phyloP scores from a whole-genome alignment of 2,797 vertebrate genomes.

The Petrocephalus schoutedeni region DNA sequence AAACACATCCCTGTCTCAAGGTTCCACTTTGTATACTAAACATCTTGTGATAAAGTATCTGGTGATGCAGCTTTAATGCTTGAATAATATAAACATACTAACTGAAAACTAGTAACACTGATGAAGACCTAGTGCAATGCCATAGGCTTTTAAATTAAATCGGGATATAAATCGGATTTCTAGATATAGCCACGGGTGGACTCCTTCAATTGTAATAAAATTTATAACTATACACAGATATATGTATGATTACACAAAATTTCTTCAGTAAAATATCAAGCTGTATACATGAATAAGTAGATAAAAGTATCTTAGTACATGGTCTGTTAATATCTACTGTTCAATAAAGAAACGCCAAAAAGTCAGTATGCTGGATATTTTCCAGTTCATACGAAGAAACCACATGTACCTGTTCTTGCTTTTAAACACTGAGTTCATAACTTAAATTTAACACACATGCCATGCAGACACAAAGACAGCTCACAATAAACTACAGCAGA shows the following conservation, averaged over 20 bases:
- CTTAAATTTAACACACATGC: slow-evolving; percentile 7
- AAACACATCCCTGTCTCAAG: neutral
- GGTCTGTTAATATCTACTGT: neutral
- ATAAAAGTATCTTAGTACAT: neutral
- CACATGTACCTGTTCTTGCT: neutral
- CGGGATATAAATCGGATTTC: neutral
- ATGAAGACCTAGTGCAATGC: neutral
- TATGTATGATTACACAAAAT: neutral
- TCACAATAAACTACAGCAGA: neutral
- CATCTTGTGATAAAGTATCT: neutral
- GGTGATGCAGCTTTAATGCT: neutral
- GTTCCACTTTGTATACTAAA: neutral
- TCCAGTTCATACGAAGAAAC: slow-evolving; percentile 3
- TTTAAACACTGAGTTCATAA: neutral
- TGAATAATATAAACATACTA: neutral
- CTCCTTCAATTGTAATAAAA: neutral
- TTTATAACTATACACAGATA: neutral
- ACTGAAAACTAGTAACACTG: neutral
- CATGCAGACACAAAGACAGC: neutral
- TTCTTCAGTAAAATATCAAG: neutral
- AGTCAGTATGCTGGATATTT: neutral
- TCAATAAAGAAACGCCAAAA: neutral
- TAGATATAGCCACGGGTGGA: neutral
- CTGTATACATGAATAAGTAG: neutral
- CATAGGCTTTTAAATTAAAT: neutral